Percentiles rank a stretch among this genome's conserved stretches.
Conservation (phyloP, 1,140 invertebrate species). For the Drosophila simulans region DNA sequence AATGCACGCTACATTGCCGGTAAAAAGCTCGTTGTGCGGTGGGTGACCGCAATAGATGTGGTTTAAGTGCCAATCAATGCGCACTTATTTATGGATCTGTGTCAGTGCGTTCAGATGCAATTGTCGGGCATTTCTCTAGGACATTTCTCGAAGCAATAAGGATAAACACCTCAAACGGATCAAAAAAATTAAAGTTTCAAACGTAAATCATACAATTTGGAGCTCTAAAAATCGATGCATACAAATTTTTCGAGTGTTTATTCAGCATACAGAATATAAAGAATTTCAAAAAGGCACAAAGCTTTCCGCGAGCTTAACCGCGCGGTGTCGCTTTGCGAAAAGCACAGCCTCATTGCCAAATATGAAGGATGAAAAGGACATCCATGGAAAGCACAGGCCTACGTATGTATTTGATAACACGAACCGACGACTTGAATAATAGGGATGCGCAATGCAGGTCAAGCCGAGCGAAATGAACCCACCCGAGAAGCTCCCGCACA, state of each 20-base stretch:
- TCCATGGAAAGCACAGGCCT: conserved; percentile 6
- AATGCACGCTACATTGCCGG: background rate
- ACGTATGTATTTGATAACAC: conserved; percentile 7
- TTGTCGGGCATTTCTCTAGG: no score
- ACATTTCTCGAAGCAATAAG: no score
- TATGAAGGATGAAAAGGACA: background rate
- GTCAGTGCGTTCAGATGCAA: background rate
- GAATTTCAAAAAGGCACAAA: background rate
- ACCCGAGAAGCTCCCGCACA: conserved; percentile 18
- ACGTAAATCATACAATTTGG: no score
- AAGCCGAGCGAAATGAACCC: conserved; percentile 24
- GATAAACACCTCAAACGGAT: no score
- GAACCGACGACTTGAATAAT: conserved; percentile 8
- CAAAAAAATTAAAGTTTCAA: no score
- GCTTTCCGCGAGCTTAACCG: background rate
- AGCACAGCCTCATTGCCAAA: conserved; percentile 1
- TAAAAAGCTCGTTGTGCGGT: background rate
- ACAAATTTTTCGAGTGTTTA: no score
- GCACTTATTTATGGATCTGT: no score
- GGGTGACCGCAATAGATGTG: background rate
- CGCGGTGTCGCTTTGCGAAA: conserved; percentile 1
- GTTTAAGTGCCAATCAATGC: no score
- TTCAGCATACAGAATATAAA: no score
- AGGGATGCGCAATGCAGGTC: conserved; percentile 41
- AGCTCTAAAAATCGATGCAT: no score